Evolutionary conservation across 2,888 invertebrate genomes (phyloP).

Genomic region (Nebria brevicollis): DNA sequence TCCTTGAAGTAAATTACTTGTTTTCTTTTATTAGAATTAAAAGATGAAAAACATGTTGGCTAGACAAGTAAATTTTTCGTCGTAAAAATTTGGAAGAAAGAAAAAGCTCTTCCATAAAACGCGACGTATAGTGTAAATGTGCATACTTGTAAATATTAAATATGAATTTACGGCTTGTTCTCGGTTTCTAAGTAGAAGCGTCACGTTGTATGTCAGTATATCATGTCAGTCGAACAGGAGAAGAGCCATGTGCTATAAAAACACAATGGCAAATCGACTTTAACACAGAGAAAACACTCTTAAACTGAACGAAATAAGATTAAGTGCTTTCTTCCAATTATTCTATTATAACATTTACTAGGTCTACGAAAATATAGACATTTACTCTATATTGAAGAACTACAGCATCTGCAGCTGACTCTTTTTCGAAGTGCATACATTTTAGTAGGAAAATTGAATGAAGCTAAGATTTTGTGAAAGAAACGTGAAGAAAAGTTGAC

Average conservation of each 20-base stretch:
- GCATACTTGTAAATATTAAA: slow-evolving; percentile 33
- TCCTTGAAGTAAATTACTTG: neutral
- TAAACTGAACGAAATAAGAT: neutral
- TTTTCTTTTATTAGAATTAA: neutral
- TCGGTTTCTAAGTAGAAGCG: slow-evolving; percentile 26
- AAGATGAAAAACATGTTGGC: neutral
- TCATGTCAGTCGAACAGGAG: slow-evolving; percentile 23
- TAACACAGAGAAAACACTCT: neutral
- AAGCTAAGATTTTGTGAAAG: too few species aligned
- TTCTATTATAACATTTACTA: neutral
- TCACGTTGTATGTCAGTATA: slow-evolving; percentile 19
- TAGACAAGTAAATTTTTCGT: slow-evolving; percentile 17
- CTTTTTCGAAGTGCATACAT: neutral
- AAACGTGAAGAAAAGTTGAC: too few species aligned
- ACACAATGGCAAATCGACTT: slow-evolving; percentile 1
- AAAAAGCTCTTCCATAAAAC: neutral
- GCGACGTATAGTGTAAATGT: neutral
- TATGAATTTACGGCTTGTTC: slow-evolving; percentile 33
- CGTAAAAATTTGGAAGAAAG: slow-evolving; percentile 14
- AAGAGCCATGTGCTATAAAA: neutral
- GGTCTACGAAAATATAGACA: neutral
- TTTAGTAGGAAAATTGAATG: too few species aligned
- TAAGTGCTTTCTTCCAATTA: neutral
- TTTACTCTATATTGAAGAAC: neutral
- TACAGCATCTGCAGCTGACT: neutral